phyloP scores from a whole-genome alignment of 2,797 vertebrate species.

The Lepus oiostolus region DNA sequence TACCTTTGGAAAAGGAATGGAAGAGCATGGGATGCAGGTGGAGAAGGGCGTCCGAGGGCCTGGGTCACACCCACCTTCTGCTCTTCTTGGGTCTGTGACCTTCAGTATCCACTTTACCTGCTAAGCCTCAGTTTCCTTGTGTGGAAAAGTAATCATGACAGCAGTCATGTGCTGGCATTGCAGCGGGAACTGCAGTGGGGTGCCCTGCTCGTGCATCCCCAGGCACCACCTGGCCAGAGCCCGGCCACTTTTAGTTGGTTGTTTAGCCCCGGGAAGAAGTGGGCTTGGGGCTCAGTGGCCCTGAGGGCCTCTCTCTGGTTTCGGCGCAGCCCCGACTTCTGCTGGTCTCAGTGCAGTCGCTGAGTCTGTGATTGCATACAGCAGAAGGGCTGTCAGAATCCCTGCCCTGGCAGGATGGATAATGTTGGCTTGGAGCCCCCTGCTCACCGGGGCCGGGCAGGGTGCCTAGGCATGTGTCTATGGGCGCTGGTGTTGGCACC shows the following conservation, averaged over 20 bases:
- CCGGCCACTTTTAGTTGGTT: neutral
- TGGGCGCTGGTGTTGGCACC: neutral
- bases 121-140: conserved; percentile 4
- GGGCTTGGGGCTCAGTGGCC: neutral
- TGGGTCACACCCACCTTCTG: neutral
- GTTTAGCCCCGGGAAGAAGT: neutral
- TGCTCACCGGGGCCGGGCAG: neutral
- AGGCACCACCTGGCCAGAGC: neutral
- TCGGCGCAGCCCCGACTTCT: neutral
- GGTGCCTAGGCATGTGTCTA: neutral
- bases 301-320: neutral
- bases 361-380: neutral
- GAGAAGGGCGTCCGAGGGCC: neutral
- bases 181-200: neutral
- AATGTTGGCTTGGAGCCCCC: neutral
- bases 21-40: neutral
- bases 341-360: neutral
- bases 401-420: neutral
- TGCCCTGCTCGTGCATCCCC: neutral
- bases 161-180: neutral
- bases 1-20: neutral
- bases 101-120: neutral
- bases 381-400: neutral
- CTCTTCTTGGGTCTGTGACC: neutral
- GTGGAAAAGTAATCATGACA: conserved; percentile 30